Evolutionary conservation across 30 jellyfish, hydroid and myxozoan genomes (phyloP), one percentile per base, ranked within the genome.

Genomic region (Sanderia malayensis): DNA sequence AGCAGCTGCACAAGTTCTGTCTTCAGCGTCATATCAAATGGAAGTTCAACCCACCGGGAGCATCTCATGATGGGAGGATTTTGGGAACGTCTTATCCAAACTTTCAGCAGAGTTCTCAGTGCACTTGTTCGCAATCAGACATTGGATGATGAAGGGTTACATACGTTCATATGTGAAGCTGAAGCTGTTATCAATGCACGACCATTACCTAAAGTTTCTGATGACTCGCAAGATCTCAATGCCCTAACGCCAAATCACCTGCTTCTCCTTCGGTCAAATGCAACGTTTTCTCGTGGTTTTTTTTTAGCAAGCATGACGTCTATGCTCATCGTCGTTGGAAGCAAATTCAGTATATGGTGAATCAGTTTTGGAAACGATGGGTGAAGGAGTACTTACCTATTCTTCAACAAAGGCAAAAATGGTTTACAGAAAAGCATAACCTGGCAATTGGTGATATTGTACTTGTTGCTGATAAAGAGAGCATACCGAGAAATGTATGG

Each of bases 1-100:
- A 61, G 73, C 73, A 61, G 46, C 73, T 47, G 94, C 86, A 21
- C 86, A 81, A 20, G 86, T 81, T 28, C 71, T 78, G 94, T 37
- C 52, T 37, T 13, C 52, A 4, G 13, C 52, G 10, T 37, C 52
- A 37, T 37, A 37, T 37, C 52, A 37, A 37, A 37, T 37, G 52
- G 52, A 37, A 37, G 52, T 37, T 37, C 52, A 37, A 37, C 52
- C 52, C 52, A 37, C 6, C 52, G 52, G 52, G 52, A 37, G 52
- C 52, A 13, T 37, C 52, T 37, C 52, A 37, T 37, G n/a, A 37
- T 37, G 52, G 52, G 52, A n/a, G n/a, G n/a, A 37, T 6, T 37
- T 37, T 37, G 52, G 52, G 86, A 81, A 33, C 71, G 94, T 17
- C 27, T 37, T 20, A 81, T 81, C 70, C 46, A 86, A 53, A 11